Evolutionary conservation across 1,140 invertebrate genomes (phyloP).

Genomic region (Archegozetes longisetosus): DNA sequence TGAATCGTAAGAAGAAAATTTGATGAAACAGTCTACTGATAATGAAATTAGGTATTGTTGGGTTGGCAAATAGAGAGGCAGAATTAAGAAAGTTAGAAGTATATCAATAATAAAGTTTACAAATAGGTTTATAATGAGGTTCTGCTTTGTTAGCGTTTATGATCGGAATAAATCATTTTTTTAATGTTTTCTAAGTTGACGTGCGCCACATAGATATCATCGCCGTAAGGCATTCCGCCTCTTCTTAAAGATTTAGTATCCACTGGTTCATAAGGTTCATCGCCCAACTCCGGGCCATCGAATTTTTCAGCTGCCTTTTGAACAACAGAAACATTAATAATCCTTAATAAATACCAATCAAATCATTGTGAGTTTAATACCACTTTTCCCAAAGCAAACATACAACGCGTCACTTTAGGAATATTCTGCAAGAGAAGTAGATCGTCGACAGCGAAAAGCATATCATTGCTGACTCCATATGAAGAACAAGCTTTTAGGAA

Average conservation of each 20-base stretch:
- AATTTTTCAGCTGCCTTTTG: conserved; percentile 29
- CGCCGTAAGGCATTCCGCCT: conserved; percentile 21
- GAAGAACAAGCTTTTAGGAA: conserved; percentile 23
- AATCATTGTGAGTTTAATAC: conserved; percentile 18
- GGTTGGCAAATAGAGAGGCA: too few species aligned
- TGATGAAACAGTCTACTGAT: too few species aligned
- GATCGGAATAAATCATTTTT: conserved; percentile 4
- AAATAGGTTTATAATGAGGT: background rate
- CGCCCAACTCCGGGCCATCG: conserved; percentile 24
- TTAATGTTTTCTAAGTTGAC: conserved; percentile 20
- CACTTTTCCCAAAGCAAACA: conserved; percentile 25
- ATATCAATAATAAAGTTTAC: too few species aligned
- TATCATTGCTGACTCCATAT: conserved; percentile 25
- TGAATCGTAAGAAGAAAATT: too few species aligned
- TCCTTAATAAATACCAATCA: conserved; percentile 1
- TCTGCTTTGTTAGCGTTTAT: background rate
- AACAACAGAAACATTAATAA: conserved; percentile 21
- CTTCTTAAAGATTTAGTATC: conserved; percentile 18
- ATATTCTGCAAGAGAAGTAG: conserved; percentile 25
- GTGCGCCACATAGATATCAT: conserved; percentile 23
- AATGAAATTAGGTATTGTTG: too few species aligned
- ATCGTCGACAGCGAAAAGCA: conserved; percentile 26
- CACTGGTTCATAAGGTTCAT: conserved; percentile 21
- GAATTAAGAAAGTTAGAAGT: too few species aligned
- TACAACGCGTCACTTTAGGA: conserved; percentile 26